These are phyloP conservation scores for Actinopyga echinites DNA, from an alignment of 53 echinoderm and acorn worm species.

Conservation along the genomic window DNA sequence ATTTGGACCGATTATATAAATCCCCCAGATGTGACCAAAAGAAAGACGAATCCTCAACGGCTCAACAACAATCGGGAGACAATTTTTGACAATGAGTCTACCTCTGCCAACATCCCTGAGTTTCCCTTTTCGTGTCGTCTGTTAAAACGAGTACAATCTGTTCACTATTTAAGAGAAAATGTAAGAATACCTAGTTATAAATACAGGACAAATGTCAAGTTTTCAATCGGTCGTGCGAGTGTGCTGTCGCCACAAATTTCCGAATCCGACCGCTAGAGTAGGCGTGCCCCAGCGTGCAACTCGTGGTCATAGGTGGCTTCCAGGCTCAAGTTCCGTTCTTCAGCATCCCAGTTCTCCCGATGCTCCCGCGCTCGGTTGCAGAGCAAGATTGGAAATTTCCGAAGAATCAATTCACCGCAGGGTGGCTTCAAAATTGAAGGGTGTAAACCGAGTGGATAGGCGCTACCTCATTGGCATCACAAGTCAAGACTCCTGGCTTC, in stretches of 20 bases:
- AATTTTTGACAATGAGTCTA: too few relatives aligned
- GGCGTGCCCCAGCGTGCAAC: constrained; percentile 70
- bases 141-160: background rate
- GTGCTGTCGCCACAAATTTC: constrained; percentile 91
- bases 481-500: constrained; percentile 67
- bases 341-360: constrained; percentile 87
- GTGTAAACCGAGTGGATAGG: constrained; percentile 60
- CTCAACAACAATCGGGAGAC: too few relatives aligned
- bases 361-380: constrained; percentile 95
- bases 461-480: constrained; percentile 56
- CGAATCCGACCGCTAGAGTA: constrained; percentile 93
- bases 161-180: background rate
- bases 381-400: constrained; percentile 50
- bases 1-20: too few relatives aligned
- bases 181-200: background rate
- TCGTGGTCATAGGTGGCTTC: constrained; percentile 93
- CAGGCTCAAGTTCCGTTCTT: constrained; percentile 65
- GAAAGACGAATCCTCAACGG: too few relatives aligned
- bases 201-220: background rate
- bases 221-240: constrained; percentile 76
- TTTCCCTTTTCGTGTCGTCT: too few relatives aligned
- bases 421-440: constrained; percentile 50
- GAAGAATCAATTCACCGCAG: constrained; percentile 27
- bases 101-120: too few relatives aligned
- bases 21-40: too few relatives aligned